Evolutionary conservation across 2,113 vertebrate species (phyloP).

Genomic region (Toxostoma redivivum): DNA sequence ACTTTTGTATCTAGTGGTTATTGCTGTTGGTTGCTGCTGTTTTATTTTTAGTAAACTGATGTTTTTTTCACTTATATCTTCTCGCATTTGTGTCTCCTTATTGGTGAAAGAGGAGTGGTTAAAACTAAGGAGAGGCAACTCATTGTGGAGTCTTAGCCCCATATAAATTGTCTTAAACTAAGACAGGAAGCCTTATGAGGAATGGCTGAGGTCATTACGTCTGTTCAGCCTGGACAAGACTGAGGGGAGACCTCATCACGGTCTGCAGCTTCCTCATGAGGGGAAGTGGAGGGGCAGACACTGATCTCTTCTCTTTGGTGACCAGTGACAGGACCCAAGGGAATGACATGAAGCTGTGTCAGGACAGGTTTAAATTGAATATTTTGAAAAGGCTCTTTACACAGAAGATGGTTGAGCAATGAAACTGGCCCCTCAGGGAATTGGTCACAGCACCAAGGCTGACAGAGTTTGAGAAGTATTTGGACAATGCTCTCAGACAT

Average conservation of each 20-base stretch:
- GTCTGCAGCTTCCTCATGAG: background rate
- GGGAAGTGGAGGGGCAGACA: background rate
- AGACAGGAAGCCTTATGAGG: background rate
- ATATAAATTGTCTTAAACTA: background rate
- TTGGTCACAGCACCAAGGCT: background rate
- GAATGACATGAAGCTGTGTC: background rate
- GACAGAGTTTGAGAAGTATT: background rate
- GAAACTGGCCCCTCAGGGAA: background rate
- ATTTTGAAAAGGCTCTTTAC: background rate
- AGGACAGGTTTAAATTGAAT: background rate
- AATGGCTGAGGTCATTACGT: background rate
- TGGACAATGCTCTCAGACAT: background rate
- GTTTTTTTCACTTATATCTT: background rate
- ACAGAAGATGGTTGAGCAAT: background rate
- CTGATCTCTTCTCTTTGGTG: background rate
- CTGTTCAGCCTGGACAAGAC: background rate
- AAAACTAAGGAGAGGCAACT: background rate
- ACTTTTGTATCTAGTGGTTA: background rate
- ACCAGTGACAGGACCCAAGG: background rate
- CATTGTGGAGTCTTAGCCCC: background rate
- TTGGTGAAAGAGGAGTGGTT: background rate
- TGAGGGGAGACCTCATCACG: background rate
- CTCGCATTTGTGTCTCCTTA: background rate
- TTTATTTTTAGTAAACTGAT: background rate
- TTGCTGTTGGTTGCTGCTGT: background rate